Evolutionary conservation across 2,113 vertebrate genomes (phyloP).

Genomic region (Rissa tridactyla): DNA sequence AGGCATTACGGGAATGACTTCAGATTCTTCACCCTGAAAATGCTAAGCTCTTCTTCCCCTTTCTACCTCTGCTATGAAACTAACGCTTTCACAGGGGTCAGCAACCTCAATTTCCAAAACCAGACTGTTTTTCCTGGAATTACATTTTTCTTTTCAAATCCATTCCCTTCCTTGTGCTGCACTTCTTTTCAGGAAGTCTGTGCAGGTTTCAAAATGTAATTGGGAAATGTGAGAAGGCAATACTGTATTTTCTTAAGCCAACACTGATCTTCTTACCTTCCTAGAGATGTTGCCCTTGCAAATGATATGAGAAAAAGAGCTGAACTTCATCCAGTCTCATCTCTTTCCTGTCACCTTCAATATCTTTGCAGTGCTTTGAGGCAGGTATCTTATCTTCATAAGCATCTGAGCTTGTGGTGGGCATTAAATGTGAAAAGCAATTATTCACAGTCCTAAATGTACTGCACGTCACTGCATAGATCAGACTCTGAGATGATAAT

Average conservation of each 20-base stretch:
- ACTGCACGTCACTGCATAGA: background rate
- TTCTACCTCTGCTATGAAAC: background rate
- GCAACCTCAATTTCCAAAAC: background rate
- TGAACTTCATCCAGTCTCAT: slow-evolving; percentile 4
- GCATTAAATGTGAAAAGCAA: slow-evolving; percentile 25
- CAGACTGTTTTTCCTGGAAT: background rate
- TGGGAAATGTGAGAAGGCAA: background rate
- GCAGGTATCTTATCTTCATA: background rate
- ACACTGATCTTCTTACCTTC: background rate
- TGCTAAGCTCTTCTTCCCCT: background rate
- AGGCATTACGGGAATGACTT: background rate
- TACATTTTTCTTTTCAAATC: background rate
- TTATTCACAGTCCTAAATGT: slow-evolving; percentile 1
- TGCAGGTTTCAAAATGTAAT: background rate
- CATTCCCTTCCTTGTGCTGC: background rate
- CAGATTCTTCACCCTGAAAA: background rate
- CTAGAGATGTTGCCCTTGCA: background rate
- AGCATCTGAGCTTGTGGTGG: background rate
- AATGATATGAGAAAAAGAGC: background rate
- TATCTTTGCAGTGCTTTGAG: slow-evolving; percentile 11
- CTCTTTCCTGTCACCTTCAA: slow-evolving; percentile 22
- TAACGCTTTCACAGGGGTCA: background rate
- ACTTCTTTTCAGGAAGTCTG: background rate
- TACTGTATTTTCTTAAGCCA: background rate
- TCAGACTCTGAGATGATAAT: background rate